Evolutionary conservation across 2,113 vertebrate species (phyloP).

Genomic region (Bufo gargarizans): DNA sequence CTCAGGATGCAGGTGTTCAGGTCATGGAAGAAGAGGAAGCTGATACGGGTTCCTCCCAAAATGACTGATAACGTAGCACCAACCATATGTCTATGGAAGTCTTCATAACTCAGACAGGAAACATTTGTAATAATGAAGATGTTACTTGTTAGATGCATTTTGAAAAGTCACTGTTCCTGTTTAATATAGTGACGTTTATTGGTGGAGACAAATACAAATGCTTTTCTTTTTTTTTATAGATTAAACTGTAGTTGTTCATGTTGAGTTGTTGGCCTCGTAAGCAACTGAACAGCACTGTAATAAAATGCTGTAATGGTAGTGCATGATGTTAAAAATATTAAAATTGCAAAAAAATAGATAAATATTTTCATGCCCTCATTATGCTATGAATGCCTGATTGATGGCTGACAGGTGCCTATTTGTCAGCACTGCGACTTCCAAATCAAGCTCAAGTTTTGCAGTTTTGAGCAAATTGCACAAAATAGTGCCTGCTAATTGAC

Average conservation of each 20-base stretch:
- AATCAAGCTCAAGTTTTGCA: no score
- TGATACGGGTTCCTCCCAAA: conserved; percentile 70
- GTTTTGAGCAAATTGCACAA: no score
- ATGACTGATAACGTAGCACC: conserved; percentile 60
- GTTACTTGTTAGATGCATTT: background rate
- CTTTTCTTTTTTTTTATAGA: background rate
- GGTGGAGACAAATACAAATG: background rate
- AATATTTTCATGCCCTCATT: no score
- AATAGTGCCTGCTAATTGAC: no score
- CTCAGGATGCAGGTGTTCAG: conserved; percentile 81
- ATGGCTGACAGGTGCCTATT: no score
- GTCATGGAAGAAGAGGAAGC: conserved; percentile 70
- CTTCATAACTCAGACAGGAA: conserved; percentile 47
- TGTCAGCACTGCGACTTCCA: no score
- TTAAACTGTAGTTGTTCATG: background rate
- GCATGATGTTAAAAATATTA: no score
- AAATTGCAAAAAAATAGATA: no score
- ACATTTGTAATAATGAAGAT: conserved; percentile 57
- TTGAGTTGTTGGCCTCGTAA: background rate
- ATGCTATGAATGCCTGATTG: no score
- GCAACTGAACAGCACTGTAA: no score
- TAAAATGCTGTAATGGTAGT: no score
- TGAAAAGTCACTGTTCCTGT: conserved; percentile 21
- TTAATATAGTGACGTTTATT: background rate
- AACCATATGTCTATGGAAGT: conserved; percentile 66